Evolutionary conservation across 2,888 invertebrate genomes (phyloP).

Genomic region (Tridacna gigas): DNA sequence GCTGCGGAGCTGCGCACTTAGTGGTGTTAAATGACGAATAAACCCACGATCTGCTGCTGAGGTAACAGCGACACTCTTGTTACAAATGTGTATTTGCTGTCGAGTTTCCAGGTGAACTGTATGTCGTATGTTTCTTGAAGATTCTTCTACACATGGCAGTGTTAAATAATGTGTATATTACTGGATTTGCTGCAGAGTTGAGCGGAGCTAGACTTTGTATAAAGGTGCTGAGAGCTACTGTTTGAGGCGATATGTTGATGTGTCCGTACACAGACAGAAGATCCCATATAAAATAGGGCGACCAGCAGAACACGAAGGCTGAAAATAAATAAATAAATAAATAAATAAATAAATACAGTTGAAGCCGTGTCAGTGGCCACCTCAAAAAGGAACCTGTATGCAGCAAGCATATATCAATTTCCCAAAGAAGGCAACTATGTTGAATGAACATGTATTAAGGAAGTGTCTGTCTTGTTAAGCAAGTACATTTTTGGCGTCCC

Average conservation of each 20-base stretch:
- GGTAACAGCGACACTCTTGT: no score
- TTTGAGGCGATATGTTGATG: slow-evolving; percentile 52
- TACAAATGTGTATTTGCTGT: background rate
- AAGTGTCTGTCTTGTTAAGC: no score
- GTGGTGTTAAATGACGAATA: no score
- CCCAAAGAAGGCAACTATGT: no score
- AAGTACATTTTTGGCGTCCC: no score
- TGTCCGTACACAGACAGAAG: slow-evolving; percentile 67
- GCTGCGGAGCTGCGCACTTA: no score
- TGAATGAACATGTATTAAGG: no score
- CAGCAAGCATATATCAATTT: no score
- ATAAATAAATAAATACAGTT: background rate
- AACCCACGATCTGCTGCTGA: no score
- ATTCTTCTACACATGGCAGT: slow-evolving; percentile 92
- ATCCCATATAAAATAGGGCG: slow-evolving; percentile 77
- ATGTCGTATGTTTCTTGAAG: slow-evolving; percentile 57
- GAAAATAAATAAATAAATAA: slow-evolving; percentile 50
- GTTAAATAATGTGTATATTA: slow-evolving; percentile 97
- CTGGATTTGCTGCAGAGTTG: slow-evolving; percentile 97
- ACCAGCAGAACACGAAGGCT: slow-evolving; percentile 79
- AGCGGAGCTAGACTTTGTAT: slow-evolving; percentile 96
- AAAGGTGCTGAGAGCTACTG: slow-evolving; percentile 92
- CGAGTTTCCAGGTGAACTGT: slow-evolving; percentile 51
- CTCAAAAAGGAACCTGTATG: no score
- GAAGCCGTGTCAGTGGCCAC: background rate